phyloP scores from a whole-genome alignment of 2,888 invertebrate genomes.

The Dryomyza anilis region DNA sequence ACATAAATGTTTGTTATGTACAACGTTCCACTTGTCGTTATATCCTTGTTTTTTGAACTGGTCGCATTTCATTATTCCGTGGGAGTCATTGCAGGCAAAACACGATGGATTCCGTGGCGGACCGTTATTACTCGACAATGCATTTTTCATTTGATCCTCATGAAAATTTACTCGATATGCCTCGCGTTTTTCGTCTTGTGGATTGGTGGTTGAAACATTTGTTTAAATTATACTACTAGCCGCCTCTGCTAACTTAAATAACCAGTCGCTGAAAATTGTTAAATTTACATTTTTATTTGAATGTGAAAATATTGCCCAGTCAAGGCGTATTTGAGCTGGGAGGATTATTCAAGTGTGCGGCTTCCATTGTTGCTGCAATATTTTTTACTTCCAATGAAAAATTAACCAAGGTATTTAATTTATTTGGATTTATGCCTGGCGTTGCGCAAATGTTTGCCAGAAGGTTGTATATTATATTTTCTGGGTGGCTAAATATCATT shows the following conservation, averaged over 20 bases:
- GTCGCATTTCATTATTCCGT: neutral
- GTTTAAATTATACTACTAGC: conserved; percentile 16
- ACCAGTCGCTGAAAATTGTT: conserved; percentile 19
- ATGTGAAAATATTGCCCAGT: conserved; percentile 15
- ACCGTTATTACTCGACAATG: neutral
- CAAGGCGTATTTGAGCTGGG: conserved; percentile 10
- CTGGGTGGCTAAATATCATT: conserved; percentile 18
- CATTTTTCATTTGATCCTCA: neutral
- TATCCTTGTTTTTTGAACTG: neutral
- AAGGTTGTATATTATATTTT: conserved; percentile 15
- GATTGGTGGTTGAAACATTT: neutral
- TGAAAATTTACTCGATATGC: conserved; percentile 12
- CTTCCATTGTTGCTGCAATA: conserved; percentile 21
- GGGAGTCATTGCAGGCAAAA: neutral
- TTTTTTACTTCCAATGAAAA: conserved; percentile 26
- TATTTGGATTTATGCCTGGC: conserved; percentile 18
- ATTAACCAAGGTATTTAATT: conserved; percentile 15
- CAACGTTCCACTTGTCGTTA: conserved; percentile 18
- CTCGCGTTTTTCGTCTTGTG: neutral
- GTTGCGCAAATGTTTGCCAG: conserved; percentile 4
- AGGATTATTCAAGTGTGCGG: conserved; percentile 19
- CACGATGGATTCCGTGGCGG: neutral
- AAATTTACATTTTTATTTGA: neutral
- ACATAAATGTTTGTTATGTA: conserved; percentile 24
- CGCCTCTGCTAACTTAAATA: conserved; percentile 18